Conservation (phyloP, 2,888 invertebrate genomes). For the Eupithecia centaureata region DNA sequence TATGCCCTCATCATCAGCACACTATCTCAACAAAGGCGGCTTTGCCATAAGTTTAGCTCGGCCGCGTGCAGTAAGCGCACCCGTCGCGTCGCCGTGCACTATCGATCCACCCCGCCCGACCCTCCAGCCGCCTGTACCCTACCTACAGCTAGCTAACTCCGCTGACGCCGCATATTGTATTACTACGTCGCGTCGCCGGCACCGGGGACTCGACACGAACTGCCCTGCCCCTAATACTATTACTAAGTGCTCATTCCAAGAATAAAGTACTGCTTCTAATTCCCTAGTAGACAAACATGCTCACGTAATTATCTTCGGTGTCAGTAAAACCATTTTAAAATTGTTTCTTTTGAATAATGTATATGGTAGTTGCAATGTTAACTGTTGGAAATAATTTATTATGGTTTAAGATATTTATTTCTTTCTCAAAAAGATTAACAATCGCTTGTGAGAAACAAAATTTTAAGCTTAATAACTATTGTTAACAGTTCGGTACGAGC, state of each 20-base stretch:
- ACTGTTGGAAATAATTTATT: not conserved
- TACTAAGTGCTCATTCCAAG: constrained; percentile 1
- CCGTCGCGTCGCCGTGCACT: constrained; percentile 41
- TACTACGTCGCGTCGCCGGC: constrained; percentile 38
- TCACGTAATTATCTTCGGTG: not conserved
- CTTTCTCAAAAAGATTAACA: too few species aligned
- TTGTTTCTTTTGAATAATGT: not conserved
- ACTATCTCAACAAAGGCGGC: too few species aligned
- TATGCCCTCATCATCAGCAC: too few species aligned
- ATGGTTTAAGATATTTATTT: too few species aligned
- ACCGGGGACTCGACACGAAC: constrained; percentile 32
- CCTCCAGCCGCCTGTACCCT: constrained; percentile 10
- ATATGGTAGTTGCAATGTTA: not conserved
- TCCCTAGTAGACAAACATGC: not conserved
- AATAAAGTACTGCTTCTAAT: not conserved
- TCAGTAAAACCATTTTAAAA: not conserved
- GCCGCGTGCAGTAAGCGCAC: constrained; percentile 43
- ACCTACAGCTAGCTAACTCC: constrained; percentile 7
- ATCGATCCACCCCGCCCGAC: constrained; percentile 49
- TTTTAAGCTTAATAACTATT: too few species aligned
- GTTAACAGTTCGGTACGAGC: too few species aligned
- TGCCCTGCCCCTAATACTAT: not conserved
- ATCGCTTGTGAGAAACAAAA: too few species aligned
- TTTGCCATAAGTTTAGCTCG: too few species aligned
- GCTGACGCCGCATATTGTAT: constrained; percentile 41